Percentiles rank a stretch among this genome's conserved stretches.
Conservation (phyloP, 2,888 invertebrate species). For the Coenonympha glycerion region DNA sequence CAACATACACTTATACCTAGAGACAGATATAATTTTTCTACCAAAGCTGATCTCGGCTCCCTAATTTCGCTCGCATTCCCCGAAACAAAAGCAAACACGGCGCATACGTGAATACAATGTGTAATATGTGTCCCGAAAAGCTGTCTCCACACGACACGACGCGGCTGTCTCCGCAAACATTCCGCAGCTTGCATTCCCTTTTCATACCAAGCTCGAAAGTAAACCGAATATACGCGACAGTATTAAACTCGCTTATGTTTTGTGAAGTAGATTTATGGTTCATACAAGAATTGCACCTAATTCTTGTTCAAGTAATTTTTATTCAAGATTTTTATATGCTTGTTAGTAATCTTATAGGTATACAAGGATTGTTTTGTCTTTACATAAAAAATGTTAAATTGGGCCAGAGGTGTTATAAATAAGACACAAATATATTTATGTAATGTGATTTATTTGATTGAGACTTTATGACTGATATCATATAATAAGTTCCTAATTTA, state of each 20-base stretch:
- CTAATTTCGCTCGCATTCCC: background rate
- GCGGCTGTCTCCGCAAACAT: slow-evolving; percentile 81
- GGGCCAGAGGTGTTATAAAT: no score
- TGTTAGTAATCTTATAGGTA: no score
- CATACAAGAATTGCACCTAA: background rate
- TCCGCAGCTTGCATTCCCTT: slow-evolving; percentile 78
- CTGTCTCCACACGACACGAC: slow-evolving; percentile 73
- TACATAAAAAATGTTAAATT: no score
- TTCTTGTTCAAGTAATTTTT: no score
- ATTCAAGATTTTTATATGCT: no score
- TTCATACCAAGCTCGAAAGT: slow-evolving; percentile 75
- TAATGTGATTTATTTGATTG: no score
- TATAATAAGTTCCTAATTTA: background rate
- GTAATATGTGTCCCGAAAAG: slow-evolving; percentile 79
- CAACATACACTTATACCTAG: no score
- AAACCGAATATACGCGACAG: slow-evolving; percentile 8
- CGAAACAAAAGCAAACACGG: background rate
- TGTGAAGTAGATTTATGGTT: slow-evolving; percentile 9
- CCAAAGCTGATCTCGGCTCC: background rate
- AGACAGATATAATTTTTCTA: no score
- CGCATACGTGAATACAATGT: slow-evolving; percentile 81
- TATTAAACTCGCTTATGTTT: slow-evolving; percentile 6
- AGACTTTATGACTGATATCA: no score
- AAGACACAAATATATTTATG: no score
- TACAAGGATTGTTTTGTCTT: no score